phyloP scores from a whole-genome alignment of 2,888 invertebrate species.

The Himalopsyche tibetana region DNA sequence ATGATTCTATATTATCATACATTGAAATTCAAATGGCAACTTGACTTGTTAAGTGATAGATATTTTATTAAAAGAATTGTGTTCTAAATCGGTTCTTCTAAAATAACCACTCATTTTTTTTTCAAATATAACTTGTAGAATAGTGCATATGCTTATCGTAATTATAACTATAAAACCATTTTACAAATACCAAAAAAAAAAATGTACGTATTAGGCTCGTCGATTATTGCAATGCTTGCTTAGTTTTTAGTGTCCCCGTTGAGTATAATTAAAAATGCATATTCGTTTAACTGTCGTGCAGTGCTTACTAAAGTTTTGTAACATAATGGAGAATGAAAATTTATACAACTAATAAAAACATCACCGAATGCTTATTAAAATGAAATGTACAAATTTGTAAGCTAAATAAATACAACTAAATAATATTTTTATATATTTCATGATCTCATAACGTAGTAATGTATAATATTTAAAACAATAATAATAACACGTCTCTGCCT shows the following conservation, averaged over 20 bases:
- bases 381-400: slow-evolving; percentile 53
- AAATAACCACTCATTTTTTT: slow-evolving; percentile 12
- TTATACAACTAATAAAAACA: slow-evolving; percentile 16
- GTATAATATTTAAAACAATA: slow-evolving; percentile 47
- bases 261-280: not conserved
- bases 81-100: not conserved
- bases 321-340: slow-evolving; percentile 39
- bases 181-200: slow-evolving; percentile 1
- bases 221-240: not conserved
- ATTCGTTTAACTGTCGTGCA: slow-evolving; percentile 16
- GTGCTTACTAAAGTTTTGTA: slow-evolving; percentile 31
- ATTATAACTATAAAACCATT: not conserved
- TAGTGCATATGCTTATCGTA: slow-evolving; percentile 6
- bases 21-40: not conserved
- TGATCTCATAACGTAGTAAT: slow-evolving; percentile 52
- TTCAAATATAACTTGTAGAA: not conserved
- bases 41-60: not conserved
- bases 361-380: slow-evolving; percentile 28
- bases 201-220: not conserved
- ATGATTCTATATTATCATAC: not conserved
- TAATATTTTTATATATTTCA: slow-evolving; percentile 57
- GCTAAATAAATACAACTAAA: slow-evolving; percentile 52
- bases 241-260: not conserved
- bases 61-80: not conserved
- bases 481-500: slow-evolving; percentile 48